phyloP scores from a whole-genome alignment of 30 jellyfish, hydroid and myxozoan genomes.

The Aurelia sp. region DNA sequence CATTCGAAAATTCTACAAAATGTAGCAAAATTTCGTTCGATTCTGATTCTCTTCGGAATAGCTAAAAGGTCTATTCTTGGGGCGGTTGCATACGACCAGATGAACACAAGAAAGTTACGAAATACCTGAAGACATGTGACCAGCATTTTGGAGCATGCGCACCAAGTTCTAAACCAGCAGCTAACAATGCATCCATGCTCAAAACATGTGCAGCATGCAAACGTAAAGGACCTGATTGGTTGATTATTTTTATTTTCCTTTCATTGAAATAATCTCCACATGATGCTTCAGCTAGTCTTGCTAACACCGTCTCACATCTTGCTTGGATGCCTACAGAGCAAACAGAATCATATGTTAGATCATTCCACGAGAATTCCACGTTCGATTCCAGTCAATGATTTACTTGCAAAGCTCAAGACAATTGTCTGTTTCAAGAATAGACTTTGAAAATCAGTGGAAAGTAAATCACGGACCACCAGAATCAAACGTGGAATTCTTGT shows the following conservation, averaged over 20 bases:
- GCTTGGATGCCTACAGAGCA: conserved; percentile 83
- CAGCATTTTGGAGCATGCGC: conserved; percentile 97
- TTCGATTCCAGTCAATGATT: no score
- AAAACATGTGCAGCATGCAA: conserved; percentile 98
- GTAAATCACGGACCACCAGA: no score
- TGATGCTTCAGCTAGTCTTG: conserved; percentile 95
- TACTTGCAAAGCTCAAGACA: no score
- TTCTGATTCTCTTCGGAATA: no score
- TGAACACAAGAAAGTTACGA: neutral
- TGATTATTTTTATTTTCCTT: conserved; percentile 47
- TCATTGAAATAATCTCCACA: conserved; percentile 84
- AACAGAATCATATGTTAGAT: neutral
- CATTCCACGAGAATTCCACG: no score
- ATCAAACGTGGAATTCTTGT: no score
- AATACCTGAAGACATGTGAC: conserved; percentile 96
- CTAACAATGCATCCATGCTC: conserved; percentile 98
- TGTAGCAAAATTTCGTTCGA: no score
- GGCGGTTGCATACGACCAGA: neutral
- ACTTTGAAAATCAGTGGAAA: no score
- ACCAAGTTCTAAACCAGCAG: conserved; percentile 98
- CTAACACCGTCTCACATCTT: conserved; percentile 91
- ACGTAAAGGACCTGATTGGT: conserved; percentile 75
- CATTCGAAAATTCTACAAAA: no score
- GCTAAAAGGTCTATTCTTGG: no score
- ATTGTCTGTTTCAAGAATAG: no score